phyloP scores from a whole-genome alignment of 2,797 vertebrate species.

The Epinephelus awoara region DNA sequence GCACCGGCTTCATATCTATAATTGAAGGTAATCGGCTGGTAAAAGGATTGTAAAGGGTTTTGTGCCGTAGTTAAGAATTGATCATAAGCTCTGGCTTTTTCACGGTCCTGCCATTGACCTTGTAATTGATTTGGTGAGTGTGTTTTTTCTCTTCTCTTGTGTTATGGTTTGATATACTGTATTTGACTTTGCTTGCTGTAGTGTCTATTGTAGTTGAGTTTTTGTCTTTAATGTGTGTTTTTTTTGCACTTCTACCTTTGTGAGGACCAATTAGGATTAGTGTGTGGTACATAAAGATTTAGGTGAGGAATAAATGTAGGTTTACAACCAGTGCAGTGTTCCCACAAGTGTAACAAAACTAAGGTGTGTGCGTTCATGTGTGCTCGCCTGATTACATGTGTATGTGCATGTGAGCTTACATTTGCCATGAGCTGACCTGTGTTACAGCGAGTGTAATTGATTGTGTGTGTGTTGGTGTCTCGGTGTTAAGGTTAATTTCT shows the following conservation, averaged over 20 bases:
- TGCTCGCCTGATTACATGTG: slow-evolving; percentile 51
- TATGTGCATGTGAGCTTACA: slow-evolving; percentile 54
- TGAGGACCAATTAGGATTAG: slow-evolving; percentile 29
- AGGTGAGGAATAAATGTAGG: slow-evolving; percentile 19
- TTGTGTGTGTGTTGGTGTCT: slow-evolving; percentile 80
- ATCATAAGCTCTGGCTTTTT: slow-evolving; percentile 84
- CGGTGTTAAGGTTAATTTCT: slow-evolving; percentile 86
- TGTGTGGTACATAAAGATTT: slow-evolving; percentile 22
- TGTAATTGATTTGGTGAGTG: slow-evolving; percentile 74
- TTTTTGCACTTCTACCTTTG: not conserved
- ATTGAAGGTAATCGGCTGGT: slow-evolving; percentile 80
- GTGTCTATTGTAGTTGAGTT: slow-evolving; percentile 42
- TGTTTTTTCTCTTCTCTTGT: slow-evolving; percentile 45
- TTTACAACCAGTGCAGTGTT: slow-evolving; percentile 26
- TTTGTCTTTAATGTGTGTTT: slow-evolving; percentile 39
- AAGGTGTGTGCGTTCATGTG: slow-evolving; percentile 1
- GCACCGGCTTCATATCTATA: slow-evolving; percentile 72
- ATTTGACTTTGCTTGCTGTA: slow-evolving; percentile 67
- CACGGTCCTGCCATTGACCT: slow-evolving; percentile 90
- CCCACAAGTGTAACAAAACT: slow-evolving; percentile 24
- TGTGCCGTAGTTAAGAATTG: slow-evolving; percentile 64
- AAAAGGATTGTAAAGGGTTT: slow-evolving; percentile 79
- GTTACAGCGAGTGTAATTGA: slow-evolving; percentile 78
- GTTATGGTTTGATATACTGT: slow-evolving; percentile 69
- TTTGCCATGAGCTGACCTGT: slow-evolving; percentile 67